Evolutionary conservation across 1,140 invertebrate genomes (phyloP).

Genomic region (Diuraphis noxia): DNA sequence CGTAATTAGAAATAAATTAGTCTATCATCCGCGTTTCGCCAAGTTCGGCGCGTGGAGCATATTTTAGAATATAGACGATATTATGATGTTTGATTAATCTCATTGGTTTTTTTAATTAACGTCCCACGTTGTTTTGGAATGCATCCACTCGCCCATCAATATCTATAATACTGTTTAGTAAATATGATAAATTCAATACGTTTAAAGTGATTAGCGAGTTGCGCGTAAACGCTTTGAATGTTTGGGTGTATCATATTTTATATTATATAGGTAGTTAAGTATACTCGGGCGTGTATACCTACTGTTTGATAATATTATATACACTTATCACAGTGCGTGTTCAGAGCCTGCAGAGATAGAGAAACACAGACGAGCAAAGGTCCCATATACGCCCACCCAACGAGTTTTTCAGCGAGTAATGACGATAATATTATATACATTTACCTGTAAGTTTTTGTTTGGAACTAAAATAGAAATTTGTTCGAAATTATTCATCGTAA

Average conservation of each 20-base stretch:
- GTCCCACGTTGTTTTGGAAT: no score
- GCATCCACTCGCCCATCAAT: no score
- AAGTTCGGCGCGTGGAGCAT: no score
- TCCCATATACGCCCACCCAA: not conserved
- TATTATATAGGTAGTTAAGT: not conserved
- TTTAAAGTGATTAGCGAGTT: no score
- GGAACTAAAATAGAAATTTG: not conserved
- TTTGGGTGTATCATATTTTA: not conserved
- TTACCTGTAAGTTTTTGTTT: not conserved
- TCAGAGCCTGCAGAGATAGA: not conserved
- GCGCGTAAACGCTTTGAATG: no score
- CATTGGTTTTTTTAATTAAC: no score
- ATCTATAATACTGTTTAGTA: no score
- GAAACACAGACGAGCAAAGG: not conserved
- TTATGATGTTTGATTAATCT: no score
- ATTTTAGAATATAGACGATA: no score
- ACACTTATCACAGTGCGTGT: not conserved
- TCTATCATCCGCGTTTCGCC: no score
- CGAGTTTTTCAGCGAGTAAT: not conserved
- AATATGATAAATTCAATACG: no score
- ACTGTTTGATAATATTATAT: not conserved
- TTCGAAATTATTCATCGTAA: constrained; percentile 7
- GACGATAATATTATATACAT: not conserved
- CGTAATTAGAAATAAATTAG: no score
- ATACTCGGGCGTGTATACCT: not conserved